Evolutionary conservation across 2,888 invertebrate genomes (phyloP), one percentile per base, ranked within the genome.

Genomic region (Allolobophora icterica): DNA sequence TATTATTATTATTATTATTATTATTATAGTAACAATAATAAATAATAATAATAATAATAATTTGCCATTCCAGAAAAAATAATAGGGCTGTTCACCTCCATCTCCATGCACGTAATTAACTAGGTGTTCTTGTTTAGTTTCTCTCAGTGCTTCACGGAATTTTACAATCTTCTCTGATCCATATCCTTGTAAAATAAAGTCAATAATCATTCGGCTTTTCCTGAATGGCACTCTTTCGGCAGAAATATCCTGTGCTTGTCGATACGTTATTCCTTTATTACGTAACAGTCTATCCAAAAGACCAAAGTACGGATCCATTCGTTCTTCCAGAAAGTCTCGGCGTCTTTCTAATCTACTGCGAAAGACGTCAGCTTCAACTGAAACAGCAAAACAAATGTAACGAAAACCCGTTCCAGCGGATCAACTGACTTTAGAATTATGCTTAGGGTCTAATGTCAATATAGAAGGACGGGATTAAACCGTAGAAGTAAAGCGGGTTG

Each of bases 1-100:
- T n/a, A n/a, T n/a, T n/a, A n/a, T n/a, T n/a, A n/a, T n/a, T n/a
- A n/a, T n/a, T n/a, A n/a, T n/a, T n/a, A n/a, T n/a, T n/a, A n/a
- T n/a, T n/a, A n/a, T n/a, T n/a, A n/a, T n/a, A n/a, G n/a, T n/a
- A n/a, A n/a, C n/a, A n/a, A n/a, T n/a, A n/a, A n/a, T n/a, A n/a
- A n/a, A n/a, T n/a, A n/a, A n/a, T n/a, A n/a, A n/a, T n/a, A n/a
- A n/a, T n/a, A n/a, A n/a, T n/a, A n/a, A n/a, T n/a, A n/a, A n/a
- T n/a, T n/a, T n/a, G n/a, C n/a, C n/a, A n/a, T n/a, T n/a, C n/a
- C n/a, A n/a, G n/a, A n/a, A n/a, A n/a, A n/a, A n/a, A n/a, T n/a
- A n/a, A n/a, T n/a, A n/a, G n/a, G n/a, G n/a, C n/a, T 42, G 42
- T 52, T 71, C n/a, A 71, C 71, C 71, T 71, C 71, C 71, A 71